Evolutionary conservation across 2,888 invertebrate genomes (phyloP), one percentile per base, ranked within the genome.

Genomic region (Pocota personata): DNA sequence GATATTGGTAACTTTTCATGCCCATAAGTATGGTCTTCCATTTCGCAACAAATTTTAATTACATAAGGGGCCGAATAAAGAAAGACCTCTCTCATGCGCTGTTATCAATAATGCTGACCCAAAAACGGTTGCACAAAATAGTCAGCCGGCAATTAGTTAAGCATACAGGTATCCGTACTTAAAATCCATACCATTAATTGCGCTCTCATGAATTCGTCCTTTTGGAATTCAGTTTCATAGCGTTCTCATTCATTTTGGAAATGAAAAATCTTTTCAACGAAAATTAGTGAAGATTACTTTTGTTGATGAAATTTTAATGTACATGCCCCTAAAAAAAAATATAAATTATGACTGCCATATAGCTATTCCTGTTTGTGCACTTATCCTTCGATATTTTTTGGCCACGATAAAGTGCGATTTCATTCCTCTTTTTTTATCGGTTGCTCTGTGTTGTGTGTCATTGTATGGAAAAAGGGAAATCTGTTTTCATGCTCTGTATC

Each of bases 71-170:
- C 52, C 10, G 52, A 8, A 0, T 5, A 52, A 67, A 10, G 24
- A 7, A 35, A 24, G 7, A n/a, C n/a, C n/a, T n/a, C n/a, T n/a
- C 27, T 0, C 19, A 27, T 10, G 10, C 1, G 7, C 19, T n/a
- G 6, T 12, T 27, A 43, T 52, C 27, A 40, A 27, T 55, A 7
- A 6, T 16, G 24, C 19, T 55, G 37, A 32, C 58, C 52, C 7
- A 60, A 67, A 32, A 40, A n/a, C n/a, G 48, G 32, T 58, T 16
- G 32, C 66, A 37, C 30, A 60, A 73, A 32, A 46, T 72, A 64
- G 48, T 64, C 71, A 72, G 55, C 50, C 37, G 46, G 32, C 52
- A 67, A 80, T 80, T 80, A 66, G 73, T 73, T 67, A 60, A 67
- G 21, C 80, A 37, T 67, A n/a, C n/a, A n/a, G n/a, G n/a, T n/a